A percentile compares a stretch with the other conserved stretches of the same genome.
Conservation (phyloP, 1,140 invertebrate genomes). For the Cephus cinctus region DNA sequence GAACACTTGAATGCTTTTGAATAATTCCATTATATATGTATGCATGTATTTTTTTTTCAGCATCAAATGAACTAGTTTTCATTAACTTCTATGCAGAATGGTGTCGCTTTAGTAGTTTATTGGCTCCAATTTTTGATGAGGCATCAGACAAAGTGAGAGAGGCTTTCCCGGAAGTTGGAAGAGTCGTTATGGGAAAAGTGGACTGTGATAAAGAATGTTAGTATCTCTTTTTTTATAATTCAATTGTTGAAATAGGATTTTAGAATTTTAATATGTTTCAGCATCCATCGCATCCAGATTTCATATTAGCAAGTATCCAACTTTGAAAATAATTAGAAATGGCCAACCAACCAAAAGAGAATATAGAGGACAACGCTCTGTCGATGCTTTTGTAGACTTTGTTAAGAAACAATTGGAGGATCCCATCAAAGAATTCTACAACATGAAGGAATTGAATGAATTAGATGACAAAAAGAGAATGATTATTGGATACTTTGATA, state of each 20-base stretch:
- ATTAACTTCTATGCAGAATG: slow-evolving; percentile 99
- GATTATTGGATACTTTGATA: slow-evolving; percentile 91
- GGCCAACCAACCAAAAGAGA: slow-evolving; percentile 92
- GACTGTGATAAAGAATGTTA: slow-evolving; percentile 93
- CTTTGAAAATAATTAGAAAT: slow-evolving; percentile 93
- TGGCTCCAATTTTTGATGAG: slow-evolving; percentile 96
- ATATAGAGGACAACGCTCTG: slow-evolving; percentile 82
- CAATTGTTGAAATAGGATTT: slow-evolving; percentile 11
- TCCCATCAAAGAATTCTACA: slow-evolving; percentile 78
- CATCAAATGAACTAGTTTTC: slow-evolving; percentile 92
- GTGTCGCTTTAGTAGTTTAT: slow-evolving; percentile 93
- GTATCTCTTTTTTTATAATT: slow-evolving; percentile 25
- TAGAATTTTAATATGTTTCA: slow-evolving; percentile 43
- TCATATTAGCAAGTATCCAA: slow-evolving; percentile 98
- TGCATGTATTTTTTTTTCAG: slow-evolving; percentile 61
- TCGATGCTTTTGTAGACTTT: slow-evolving; percentile 85
- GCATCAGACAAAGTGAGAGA: slow-evolving; percentile 83
- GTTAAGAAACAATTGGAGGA: slow-evolving; percentile 89
- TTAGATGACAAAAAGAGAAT: slow-evolving; percentile 88
- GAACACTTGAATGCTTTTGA: too few species aligned
- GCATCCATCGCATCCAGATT: slow-evolving; percentile 82
- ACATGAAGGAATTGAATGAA: slow-evolving; percentile 73
- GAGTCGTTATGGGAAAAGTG: slow-evolving; percentile 93
- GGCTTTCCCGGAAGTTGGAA: slow-evolving; percentile 77
- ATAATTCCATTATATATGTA: slow-evolving; percentile 9